Evolutionary conservation across 2,113 vertebrate genomes (phyloP), one percentile per base, ranked within the genome.

Genomic region (Oncorhynchus clarkii): DNA sequence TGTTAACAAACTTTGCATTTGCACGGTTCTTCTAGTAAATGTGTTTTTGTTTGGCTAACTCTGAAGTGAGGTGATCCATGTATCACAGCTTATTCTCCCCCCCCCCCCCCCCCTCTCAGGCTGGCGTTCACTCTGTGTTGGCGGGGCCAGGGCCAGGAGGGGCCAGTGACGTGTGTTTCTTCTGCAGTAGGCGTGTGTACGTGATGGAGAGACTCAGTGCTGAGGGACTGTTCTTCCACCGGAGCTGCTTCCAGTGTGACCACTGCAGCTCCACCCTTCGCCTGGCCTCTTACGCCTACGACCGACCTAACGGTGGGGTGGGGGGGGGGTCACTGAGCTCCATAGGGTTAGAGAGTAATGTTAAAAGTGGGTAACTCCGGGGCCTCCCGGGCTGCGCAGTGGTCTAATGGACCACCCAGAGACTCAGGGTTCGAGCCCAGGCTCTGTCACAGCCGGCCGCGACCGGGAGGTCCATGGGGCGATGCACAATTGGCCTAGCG

Each of bases 191-290:
- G 82, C 92, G 95, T 0, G 96, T 99, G 4, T 99, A 99, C 0
- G 94, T 98, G 88, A 97, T 99, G 97, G 97, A 99, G 90, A 85
- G 97, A 67, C 90, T 97, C 48, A 99, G 97, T 0, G 97, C 96
- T 0, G 97, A 99, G 81, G 96, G 96, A 31, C 92, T 96, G 73
- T 99, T 99, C 91, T 99, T 99, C 91, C 98, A 99, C 81, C 95
- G 97, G 48, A 96, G 95, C 82, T 99, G 98, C 87, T 99, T 99
- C 92, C 95, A 92, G 77, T 99, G 98, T 24, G 93, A 94, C 81
- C 85, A 94, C 86, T 99, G 98, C 0, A 85, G 90, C 24, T 88
- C 89, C 22, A 91, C 93, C 0, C 93, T 99, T 71, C 93, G 94
- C 31, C 87, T 95, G 4, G 92, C 95, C 0, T 93, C 93, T 1